Percentiles rank a stretch among this genome's conserved stretches.
Evolutionary conservation across 1,140 invertebrate genomes (phyloP).

Genomic region (Belonocnema kinseyi): DNA sequence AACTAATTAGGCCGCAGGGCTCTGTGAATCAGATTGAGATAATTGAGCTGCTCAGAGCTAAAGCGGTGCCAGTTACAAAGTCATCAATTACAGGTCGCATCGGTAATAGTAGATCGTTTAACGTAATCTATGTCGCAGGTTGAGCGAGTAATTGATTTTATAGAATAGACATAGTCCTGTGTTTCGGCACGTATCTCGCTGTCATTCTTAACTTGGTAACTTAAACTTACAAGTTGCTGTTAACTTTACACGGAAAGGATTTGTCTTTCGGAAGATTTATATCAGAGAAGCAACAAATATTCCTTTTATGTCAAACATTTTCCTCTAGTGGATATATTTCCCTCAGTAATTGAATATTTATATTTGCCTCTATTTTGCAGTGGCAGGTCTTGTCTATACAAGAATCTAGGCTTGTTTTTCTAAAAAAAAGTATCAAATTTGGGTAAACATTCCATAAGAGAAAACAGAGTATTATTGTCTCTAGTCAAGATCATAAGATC

Average conservation of each 20-base stretch:
- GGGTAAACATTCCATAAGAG: no score
- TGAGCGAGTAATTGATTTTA: not conserved
- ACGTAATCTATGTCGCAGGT: slow-evolving; percentile 20
- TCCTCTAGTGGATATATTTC: no score
- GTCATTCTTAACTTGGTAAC: not conserved
- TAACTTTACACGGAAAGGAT: not conserved
- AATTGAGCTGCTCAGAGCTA: slow-evolving; percentile 28
- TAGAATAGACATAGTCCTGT: no score
- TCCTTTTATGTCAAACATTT: not conserved
- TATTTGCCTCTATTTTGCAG: no score
- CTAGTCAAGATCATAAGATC: no score
- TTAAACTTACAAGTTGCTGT: not conserved
- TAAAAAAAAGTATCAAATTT: no score
- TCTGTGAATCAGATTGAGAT: slow-evolving; percentile 29
- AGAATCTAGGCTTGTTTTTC: no score
- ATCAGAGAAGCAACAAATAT: slow-evolving; percentile 13
- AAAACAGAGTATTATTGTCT: no score
- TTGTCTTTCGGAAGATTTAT: not conserved
- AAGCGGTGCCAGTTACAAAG: slow-evolving; percentile 23
- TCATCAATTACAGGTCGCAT: slow-evolving; percentile 29
- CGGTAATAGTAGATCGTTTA: slow-evolving; percentile 23
- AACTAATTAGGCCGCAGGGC: slow-evolving; percentile 29
- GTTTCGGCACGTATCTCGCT: not conserved
- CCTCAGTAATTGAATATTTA: no score
- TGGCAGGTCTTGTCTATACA: no score